Evolutionary conservation across 2,888 invertebrate genomes (phyloP), one percentile per base, ranked within the genome.

Genomic region (Brassicogethes aeneus): DNA sequence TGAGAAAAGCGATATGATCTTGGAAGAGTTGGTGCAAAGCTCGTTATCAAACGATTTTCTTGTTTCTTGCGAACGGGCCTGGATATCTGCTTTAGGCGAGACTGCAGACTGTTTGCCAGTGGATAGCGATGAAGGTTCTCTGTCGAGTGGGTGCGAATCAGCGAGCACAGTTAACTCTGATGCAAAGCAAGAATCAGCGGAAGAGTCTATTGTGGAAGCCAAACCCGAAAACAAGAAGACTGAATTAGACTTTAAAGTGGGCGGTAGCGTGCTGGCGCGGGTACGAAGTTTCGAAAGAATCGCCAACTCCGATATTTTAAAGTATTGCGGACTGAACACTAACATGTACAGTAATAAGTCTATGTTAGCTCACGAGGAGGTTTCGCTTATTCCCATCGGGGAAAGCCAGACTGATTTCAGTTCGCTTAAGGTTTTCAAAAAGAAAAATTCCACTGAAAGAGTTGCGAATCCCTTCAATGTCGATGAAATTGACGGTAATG

Each of bases 121-220:
- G 49, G 82, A 82, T 57, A 79, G 80, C 66, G 82, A 82, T 69
- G 82, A 82, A 58, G 81, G 82, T 50, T 82, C 82, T 37, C 79
- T 86, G 60, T 85, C 85, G 48, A 85, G 85, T 57, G 86, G 85
- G 51, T 86, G 85, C 64, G 85, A 86, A 68, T 84, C 84, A 10
- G 82, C 83, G 37, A 84, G 84, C 64, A 84, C 84, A 5, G 80
- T 77, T 32, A 77, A 77, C 41, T 75, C 76, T 32, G 77, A 78
- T 56, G 64, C 70, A 29, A 77, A 77, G 15, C 60, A 56, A 31
- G 16, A 15, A 23, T 44, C 41, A 12, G 33, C 41, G 12, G 43
- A 43, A 23, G 46, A 46, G 16, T 13, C 17, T 12, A n/a, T 35
- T 5, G 7, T n/a, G 3, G 36, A 35, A 10, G 15, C 10, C 46